Percentiles rank a stretch among this genome's conserved stretches.
Evolutionary conservation across 2,888 invertebrate genomes (phyloP).

Genomic region (Trachelus stipa): DNA sequence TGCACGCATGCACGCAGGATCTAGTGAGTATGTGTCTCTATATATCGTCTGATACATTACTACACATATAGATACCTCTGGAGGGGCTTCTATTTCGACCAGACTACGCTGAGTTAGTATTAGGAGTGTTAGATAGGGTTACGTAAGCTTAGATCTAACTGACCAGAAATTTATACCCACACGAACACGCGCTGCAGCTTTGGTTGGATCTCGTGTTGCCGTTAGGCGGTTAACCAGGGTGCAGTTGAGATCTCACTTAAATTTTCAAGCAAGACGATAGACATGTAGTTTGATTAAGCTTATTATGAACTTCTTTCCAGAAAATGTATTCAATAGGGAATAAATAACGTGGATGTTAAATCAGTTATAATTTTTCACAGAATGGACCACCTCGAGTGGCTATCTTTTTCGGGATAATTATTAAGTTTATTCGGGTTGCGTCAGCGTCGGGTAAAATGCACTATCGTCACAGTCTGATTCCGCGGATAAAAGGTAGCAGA

Average conservation of each 20-base stretch:
- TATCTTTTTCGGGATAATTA: slow-evolving; percentile 14
- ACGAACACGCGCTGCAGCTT: neutral
- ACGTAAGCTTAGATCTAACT: neutral
- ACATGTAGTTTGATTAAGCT: neutral
- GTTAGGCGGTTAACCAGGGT: neutral
- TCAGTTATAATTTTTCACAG: neutral
- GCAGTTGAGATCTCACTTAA: neutral
- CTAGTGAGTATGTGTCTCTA: neutral
- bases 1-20: slow-evolving; percentile 7
- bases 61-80: neutral
- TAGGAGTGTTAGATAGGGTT: neutral
- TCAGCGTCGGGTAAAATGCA: neutral
- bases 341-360: neutral
- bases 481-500: slow-evolving; percentile 16
- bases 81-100: neutral
- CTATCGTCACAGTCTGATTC: slow-evolving; percentile 45
- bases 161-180: neutral
- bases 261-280: neutral
- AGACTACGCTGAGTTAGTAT: neutral
- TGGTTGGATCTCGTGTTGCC: neutral
- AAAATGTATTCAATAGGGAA: neutral
- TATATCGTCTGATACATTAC: neutral
- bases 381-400: neutral
- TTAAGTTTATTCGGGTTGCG: slow-evolving; percentile 6
- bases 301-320: neutral